phyloP scores from a whole-genome alignment of 1,140 invertebrate genomes.

The Drosophila mayri region DNA sequence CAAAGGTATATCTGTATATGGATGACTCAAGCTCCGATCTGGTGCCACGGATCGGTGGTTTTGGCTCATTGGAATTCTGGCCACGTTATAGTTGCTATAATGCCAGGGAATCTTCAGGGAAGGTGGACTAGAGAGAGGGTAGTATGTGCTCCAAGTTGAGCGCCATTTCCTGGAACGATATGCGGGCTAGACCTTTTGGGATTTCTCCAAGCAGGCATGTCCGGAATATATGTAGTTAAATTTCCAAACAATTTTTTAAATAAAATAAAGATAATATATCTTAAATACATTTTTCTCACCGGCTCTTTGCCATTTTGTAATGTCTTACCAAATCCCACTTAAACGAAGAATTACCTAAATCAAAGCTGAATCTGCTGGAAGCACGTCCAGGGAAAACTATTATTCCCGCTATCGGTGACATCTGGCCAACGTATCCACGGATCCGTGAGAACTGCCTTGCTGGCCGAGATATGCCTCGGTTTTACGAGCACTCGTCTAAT shows the following conservation, averaged over 20 bases:
- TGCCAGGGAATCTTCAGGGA: neutral
- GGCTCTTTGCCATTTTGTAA: neutral
- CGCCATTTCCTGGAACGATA: slow-evolving; percentile 11
- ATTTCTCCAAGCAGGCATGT: slow-evolving; percentile 3
- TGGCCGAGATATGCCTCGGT: slow-evolving; percentile 17
- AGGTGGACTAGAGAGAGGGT: neutral
- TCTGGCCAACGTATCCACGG: slow-evolving; percentile 18
- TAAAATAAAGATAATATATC: neutral
- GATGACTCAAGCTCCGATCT: slow-evolving; percentile 28
- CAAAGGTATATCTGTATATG: neutral
- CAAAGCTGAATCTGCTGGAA: neutral
- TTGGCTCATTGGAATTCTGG: neutral
- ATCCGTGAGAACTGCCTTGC: slow-evolving; percentile 35
- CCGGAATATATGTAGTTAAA: neutral
- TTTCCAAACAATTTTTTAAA: neutral
- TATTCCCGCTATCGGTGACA: slow-evolving; percentile 39
- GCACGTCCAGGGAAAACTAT: slow-evolving; percentile 43
- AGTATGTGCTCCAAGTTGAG: neutral
- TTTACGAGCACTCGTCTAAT: slow-evolving; percentile 58
- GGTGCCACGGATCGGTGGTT: slow-evolving; percentile 2
- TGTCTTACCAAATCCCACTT: neutral
- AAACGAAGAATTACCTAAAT: neutral
- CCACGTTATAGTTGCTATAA: neutral
- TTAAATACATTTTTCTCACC: neutral
- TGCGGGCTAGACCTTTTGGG: neutral